Evolutionary conservation across 2,888 invertebrate genomes (phyloP), one percentile per base, ranked within the genome.

Genomic region (Thera obeliscata): DNA sequence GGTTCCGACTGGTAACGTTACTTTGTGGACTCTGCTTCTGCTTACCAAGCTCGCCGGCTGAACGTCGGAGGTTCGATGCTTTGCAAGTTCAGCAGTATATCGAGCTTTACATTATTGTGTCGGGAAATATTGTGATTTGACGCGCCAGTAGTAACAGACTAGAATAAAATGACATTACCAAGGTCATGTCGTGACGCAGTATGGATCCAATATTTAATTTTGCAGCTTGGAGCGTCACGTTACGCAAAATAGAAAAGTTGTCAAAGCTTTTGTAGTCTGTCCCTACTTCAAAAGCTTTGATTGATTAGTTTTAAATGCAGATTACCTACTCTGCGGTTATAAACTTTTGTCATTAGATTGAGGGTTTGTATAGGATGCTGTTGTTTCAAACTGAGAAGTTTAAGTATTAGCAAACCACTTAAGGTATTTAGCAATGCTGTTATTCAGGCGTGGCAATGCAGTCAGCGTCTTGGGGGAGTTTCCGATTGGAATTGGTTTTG

Each of bases 1-100:
- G 79, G 76, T 77, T 77, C 75, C 77, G 77, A 87, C 87, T 87
- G 84, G 61, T 61, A 36, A 41, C 43, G 52, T 49, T 64, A 43
- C 41, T 57, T 56, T 8, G 56, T 12, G n/a, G 54, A 22, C 43
- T 12, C 7, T n/a, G 54, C 38, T 56, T 48, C 55, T 62, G 66
- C 48, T 54, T 36, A 48, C 46, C 43, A 12, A 36, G 46, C 36
- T 63, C 6, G 22, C 56, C 33, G 46, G 50, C n/a, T 22, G 11
- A 9, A 36, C 6, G 35, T 41, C 2, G 38, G 50, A 50, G 5
- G 36, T 54, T 46, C 54, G 22, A 50, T 50, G 22, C 43, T 55
- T 58, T 59, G 57, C 54, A 8, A 56, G 49, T 52, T 66, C 36
- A 55, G 56, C 55, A 49, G 49, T 50, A 56, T 2, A 55, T 61